Conservation (phyloP, 2,888 invertebrate genomes). For the Odontocolon sp. region DNA sequence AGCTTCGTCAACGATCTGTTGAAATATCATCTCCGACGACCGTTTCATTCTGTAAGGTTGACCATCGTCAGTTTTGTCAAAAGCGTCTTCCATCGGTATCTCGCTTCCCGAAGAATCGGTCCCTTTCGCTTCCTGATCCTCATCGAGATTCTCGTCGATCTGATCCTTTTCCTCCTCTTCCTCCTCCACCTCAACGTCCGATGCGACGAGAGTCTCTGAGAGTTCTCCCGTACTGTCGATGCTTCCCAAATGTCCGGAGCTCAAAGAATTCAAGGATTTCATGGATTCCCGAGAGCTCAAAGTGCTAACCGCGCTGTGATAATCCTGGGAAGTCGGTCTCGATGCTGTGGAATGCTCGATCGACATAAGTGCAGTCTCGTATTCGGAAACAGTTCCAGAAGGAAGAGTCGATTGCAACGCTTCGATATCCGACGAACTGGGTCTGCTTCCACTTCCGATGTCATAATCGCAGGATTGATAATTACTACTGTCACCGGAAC, state of each 20-base stretch:
- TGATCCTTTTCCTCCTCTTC: constrained; percentile 86
- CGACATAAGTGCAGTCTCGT: constrained; percentile 92
- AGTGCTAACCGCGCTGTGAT: constrained; percentile 93
- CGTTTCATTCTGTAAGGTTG: constrained; percentile 88
- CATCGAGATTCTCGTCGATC: constrained; percentile 83
- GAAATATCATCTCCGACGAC: constrained; percentile 95
- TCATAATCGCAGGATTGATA: constrained; percentile 94
- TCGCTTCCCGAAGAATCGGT: constrained; percentile 71
- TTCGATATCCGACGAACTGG: constrained; percentile 93
- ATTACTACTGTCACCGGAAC: constrained; percentile 92
- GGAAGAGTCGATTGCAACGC: constrained; percentile 84
- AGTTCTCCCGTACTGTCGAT: constrained; percentile 92
- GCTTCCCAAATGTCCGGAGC: constrained; percentile 93
- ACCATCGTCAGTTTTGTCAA: constrained; percentile 82
- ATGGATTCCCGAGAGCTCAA: constrained; percentile 94
- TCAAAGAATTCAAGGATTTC: constrained; percentile 94
- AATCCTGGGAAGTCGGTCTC: constrained; percentile 90
- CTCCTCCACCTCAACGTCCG: constrained; percentile 88
- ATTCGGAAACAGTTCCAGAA: constrained; percentile 90
- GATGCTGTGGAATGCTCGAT: constrained; percentile 89
- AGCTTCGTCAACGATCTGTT: constrained; percentile 84
- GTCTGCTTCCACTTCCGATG: constrained; percentile 87
- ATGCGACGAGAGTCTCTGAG: constrained; percentile 96
- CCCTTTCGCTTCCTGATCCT: constrained; percentile 69
- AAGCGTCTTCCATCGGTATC: constrained; percentile 68